Evolutionary conservation across 2,113 vertebrate species (phyloP).

Genomic region (Peucedramus taeniatus): DNA sequence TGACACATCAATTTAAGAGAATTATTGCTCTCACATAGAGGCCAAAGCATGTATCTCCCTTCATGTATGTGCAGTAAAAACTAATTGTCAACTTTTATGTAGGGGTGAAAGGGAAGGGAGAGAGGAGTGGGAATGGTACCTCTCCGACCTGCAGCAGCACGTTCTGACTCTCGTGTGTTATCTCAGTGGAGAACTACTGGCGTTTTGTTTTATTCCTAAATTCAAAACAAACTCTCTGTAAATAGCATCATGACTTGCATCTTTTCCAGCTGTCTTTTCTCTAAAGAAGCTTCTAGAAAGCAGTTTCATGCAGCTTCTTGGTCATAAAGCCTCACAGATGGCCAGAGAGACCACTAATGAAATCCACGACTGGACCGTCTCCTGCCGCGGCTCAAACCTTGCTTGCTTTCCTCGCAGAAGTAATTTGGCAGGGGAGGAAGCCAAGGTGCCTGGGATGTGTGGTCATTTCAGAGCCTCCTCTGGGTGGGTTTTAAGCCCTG

Average conservation of each 20-base stretch:
- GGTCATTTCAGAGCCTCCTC: not conserved
- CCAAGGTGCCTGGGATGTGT: not conserved
- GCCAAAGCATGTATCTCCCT: constrained; percentile 75
- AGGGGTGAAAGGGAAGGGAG: not conserved
- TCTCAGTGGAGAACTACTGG: not conserved
- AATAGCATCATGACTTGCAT: not conserved
- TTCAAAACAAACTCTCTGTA: not conserved
- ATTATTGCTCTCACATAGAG: constrained; percentile 75
- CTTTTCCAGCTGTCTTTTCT: not conserved
- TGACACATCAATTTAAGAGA: constrained; percentile 83
- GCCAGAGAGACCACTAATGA: not conserved
- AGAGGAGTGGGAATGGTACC: not conserved
- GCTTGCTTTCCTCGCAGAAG: not conserved
- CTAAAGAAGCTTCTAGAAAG: constrained; percentile 19
- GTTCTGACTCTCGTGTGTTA: not conserved
- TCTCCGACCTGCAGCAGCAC: not conserved
- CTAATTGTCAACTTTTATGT: constrained; percentile 74
- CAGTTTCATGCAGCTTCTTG: not conserved
- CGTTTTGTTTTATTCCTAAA: not conserved
- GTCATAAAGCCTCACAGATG: not conserved
- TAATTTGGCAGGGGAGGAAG: not conserved
- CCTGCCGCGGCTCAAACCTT: not conserved
- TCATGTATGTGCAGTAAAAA: constrained; percentile 80
- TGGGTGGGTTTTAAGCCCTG: not conserved
- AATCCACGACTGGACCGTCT: not conserved